Base-by-base conservation (phyloP, 1,140 invertebrate genomes). In the Phocides pigmalion region DNA sequence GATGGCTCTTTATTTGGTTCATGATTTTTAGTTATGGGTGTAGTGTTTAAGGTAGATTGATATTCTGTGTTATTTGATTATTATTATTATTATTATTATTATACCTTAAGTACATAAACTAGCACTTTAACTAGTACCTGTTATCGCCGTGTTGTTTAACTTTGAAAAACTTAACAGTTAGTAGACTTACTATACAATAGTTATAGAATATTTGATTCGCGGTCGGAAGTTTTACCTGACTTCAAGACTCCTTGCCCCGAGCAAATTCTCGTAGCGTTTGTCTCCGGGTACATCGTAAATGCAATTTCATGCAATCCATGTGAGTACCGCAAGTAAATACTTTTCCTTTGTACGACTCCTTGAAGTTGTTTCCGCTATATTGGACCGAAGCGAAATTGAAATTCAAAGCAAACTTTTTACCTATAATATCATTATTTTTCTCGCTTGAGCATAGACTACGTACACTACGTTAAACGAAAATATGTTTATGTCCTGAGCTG, bases 281-380 rank as follows among this genome's bases (percentile, higher is more conserved):
- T 46, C 17, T 20, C 17, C 0, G 6, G 25, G 14, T 14, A 8
- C 14, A 32, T 50, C 2, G 25, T 17, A 37, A 37, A 53, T 53
- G 32, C 50, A 53, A 39, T 53, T 53, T 53, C 32, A 53, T 50
- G 19, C 37, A n/a, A n/a, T n/a, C n/a, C n/a, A 54, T 54, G 51
- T 22, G 14, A 41, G 19, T 19, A 54, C 19, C 12, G 19, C n/a
- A 14, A 22, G 19, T 41, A 54, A 54, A 54, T 54, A 50, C 15
- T 16, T 54, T 41, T 22, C 35, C 51, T 42, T 54, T 54, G 19
- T 41, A 54, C 17, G 37, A 41, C 19, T 41, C 42, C 39, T n/a
- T 53, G 19, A 54, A 54, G 17, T 19, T 54, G 6, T 9, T 41
- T 42, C 19, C 37, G 11, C 15, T 14, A 0, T 54, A 22, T 54